A percentile compares a stretch with the other conserved stretches of the same genome.
These are phyloP conservation scores for Heliconius ismenius DNA, from an alignment of 2,888 invertebrate species.

Conservation along the genomic window DNA sequence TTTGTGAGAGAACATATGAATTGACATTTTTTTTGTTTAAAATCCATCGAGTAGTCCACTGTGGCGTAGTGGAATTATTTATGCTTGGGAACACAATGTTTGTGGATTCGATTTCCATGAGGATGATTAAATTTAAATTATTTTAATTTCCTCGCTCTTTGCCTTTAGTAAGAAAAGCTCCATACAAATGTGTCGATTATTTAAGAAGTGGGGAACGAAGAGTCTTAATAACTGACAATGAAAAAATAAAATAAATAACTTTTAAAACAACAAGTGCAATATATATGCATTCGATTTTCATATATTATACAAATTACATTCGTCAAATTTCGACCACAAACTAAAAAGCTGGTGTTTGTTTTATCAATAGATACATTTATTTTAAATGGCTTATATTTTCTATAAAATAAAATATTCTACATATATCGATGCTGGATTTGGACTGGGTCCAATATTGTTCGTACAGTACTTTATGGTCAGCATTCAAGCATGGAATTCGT, in stretches of 20 bases:
- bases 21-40: too few species aligned
- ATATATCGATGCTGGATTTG: conserved; percentile 33
- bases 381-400: conserved; percentile 21
- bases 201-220: too few species aligned
- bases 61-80: too few species aligned
- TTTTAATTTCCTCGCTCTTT: too few species aligned
- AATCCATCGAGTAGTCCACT: too few species aligned
- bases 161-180: too few species aligned
- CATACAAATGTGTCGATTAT: too few species aligned
- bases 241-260: too few species aligned
- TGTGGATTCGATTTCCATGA: too few species aligned
- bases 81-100: too few species aligned
- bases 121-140: too few species aligned
- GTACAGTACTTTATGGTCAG: conserved; percentile 31
- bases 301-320: background rate
- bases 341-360: background rate
- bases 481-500: conserved; percentile 32
- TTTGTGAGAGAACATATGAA: background rate
- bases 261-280: background rate
- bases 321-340: background rate
- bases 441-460: conserved; percentile 28
- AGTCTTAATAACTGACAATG: too few species aligned
- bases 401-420: conserved; percentile 27
- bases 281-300: background rate
- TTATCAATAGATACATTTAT: conserved; percentile 17